Evolutionary conservation across 2,888 invertebrate genomes (phyloP).

Genomic region (Petrolisthes manimaculis): DNA sequence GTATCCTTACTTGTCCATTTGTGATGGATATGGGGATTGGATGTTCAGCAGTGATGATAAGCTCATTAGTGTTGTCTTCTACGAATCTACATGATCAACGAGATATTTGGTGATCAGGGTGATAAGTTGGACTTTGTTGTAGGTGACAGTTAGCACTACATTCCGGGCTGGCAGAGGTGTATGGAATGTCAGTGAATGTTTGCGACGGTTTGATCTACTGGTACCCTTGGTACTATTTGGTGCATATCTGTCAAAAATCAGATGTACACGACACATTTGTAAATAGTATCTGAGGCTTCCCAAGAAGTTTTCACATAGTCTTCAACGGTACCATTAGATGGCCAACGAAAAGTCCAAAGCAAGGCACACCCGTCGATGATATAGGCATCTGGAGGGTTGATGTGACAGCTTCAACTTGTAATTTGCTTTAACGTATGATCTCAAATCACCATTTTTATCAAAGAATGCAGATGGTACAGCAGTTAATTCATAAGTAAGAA

Average conservation of each 20-base stretch:
- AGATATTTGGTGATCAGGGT: conserved; percentile 31
- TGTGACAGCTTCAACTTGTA: not conserved
- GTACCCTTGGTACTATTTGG: conserved; percentile 3
- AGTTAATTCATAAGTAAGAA: not conserved
- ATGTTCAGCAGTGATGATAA: conserved; percentile 28
- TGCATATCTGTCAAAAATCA: conserved; percentile 29
- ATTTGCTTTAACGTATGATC: not conserved
- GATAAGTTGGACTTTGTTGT: conserved; percentile 34
- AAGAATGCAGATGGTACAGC: not conserved
- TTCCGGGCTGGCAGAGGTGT: conserved; percentile 29
- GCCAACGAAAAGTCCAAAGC: conserved; percentile 25
- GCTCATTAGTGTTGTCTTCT: conserved; percentile 32
- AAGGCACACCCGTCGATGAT: conserved; percentile 19
- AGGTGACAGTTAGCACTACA: conserved; percentile 25
- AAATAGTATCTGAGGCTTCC: conserved; percentile 27
- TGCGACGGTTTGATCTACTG: conserved; percentile 17
- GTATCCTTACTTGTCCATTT: conserved; percentile 12
- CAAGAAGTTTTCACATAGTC: conserved; percentile 26
- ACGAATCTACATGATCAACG: conserved; percentile 39
- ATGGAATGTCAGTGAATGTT: conserved; percentile 24
- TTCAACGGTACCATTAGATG: conserved; percentile 26
- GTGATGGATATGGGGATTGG: conserved; percentile 28
- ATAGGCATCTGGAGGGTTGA: conserved; percentile 16
- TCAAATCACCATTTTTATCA: no score
- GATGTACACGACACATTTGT: conserved; percentile 19